phyloP scores from a whole-genome alignment of 2,797 vertebrate genomes.

The Crax fasciolata region DNA sequence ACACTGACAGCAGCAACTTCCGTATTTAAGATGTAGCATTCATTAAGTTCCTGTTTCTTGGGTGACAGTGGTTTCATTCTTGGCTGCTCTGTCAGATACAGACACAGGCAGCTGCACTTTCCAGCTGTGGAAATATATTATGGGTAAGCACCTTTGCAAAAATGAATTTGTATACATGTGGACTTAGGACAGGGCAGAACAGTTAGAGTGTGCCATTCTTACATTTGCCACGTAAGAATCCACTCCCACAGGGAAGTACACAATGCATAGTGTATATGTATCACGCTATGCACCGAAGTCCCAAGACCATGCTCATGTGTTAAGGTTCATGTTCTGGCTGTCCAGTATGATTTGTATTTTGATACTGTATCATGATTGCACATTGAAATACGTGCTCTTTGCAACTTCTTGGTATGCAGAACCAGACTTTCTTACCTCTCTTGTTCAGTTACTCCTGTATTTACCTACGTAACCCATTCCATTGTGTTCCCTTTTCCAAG shows the following conservation, averaged over 20 bases:
- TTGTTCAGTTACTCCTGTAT: neutral
- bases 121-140: neutral
- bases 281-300: neutral
- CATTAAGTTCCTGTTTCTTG: neutral
- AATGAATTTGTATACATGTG: neutral
- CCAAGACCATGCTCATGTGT: neutral
- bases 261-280: fast-evolving
- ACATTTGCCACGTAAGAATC: neutral
- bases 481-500: constrained; percentile 73
- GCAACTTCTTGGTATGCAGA: fast-evolving
- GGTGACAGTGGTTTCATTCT: neutral
- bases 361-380: neutral
- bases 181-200: neutral
- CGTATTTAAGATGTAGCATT: neutral
- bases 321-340: neutral
- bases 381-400: fast-evolving
- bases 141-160: neutral
- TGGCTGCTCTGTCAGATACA: neutral
- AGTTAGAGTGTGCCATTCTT: neutral
- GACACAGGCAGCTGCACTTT: neutral
- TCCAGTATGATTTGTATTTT: neutral
- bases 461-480: neutral
- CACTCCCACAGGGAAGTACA: neutral
- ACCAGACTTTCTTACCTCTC: fast-evolving
- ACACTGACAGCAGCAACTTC: neutral